These are phyloP conservation scores for Excalfactoria chinensis DNA, from an alignment of 2,113 vertebrate genomes.

Conservation along the genomic window DNA sequence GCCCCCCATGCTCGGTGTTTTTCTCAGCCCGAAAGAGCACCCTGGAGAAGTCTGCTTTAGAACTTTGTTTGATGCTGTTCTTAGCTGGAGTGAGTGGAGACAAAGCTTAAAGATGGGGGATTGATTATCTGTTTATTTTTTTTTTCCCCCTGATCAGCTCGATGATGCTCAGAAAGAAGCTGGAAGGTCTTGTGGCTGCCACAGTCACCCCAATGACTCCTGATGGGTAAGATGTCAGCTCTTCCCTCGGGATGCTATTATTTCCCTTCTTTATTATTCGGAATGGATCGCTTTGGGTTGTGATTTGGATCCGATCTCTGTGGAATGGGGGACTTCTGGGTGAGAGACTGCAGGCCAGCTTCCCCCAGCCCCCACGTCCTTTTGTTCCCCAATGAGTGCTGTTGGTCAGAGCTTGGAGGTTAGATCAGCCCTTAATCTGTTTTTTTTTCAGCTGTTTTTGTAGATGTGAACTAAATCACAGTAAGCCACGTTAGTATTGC, in stretches of 20 bases:
- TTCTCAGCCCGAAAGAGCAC: no score
- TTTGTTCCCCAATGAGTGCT: background rate
- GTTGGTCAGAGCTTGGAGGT: background rate
- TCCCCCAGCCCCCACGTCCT: background rate
- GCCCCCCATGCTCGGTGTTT: background rate
- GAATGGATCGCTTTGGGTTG: background rate
- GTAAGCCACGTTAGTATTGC: background rate
- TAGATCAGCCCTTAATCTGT: background rate
- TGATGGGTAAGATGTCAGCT: slow-evolving; percentile 79
- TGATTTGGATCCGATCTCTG: background rate
- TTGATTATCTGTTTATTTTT: background rate
- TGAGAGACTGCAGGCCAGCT: background rate
- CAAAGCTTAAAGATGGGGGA: background rate
- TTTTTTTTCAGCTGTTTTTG: background rate
- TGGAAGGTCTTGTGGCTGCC: slow-evolving; percentile 89
- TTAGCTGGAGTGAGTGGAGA: background rate
- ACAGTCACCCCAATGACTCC: slow-evolving; percentile 90
- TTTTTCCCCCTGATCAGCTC: background rate
- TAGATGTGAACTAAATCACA: background rate
- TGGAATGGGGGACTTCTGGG: background rate
- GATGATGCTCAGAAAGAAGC: slow-evolving; percentile 73
- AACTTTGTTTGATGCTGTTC: slow-evolving; percentile 40
- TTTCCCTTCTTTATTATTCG: background rate
- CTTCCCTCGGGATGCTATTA: rapidly evolving
- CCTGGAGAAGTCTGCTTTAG: background rate